Evolutionary conservation across 2,797 vertebrate genomes (phyloP), one percentile per base, ranked within the genome.

Genomic region (Melanotaenia parkinsoni): DNA sequence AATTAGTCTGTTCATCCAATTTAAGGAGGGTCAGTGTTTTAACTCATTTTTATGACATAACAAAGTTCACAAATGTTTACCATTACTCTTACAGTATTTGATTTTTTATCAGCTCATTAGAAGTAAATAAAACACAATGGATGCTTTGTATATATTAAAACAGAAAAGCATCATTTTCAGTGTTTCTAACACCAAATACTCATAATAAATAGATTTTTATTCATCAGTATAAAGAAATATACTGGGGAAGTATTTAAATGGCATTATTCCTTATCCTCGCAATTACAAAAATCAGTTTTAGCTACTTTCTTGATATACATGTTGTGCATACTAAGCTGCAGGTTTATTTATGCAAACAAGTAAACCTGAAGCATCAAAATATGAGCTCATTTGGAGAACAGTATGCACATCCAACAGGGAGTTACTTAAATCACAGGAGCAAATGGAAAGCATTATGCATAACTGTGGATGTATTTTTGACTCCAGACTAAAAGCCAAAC

Each of bases 381-480:
- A 47, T 47, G 47, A 50, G 20, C 8, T 50, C 10, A 16, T 61
- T 26, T 28, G 59, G 24, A 26, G 38, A 14, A 28, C 14, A 16
- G 3, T 26, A 26, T 40, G 37, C 22, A 43, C n/a, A n/a, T 61
- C 38, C 24, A 14, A 26, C 45, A 72, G 37, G 40, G 51, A 66
- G 20, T 63, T 66, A 69, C 12, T 60, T 28, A 71, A 56, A 75
- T 43, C 32, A 45, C 11, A 35, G 24, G 7, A 3, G 9, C 16
- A n/a, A 57, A 63, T 20, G 20, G n/a, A 74, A 38, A 47, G 50
- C 30, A 3, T 67, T 60, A 47, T 62, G 12, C 57, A 53, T 51
- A 67, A 69, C 70, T 26, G 56, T 74, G 67, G 54, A 72, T 73
- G 76, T 69, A 62, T 74, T 74, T 76, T 69, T 54, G 54, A 4